Evolutionary conservation across 2,113 vertebrate species (phyloP).

Genomic region (Nannobrachium achirus): DNA sequence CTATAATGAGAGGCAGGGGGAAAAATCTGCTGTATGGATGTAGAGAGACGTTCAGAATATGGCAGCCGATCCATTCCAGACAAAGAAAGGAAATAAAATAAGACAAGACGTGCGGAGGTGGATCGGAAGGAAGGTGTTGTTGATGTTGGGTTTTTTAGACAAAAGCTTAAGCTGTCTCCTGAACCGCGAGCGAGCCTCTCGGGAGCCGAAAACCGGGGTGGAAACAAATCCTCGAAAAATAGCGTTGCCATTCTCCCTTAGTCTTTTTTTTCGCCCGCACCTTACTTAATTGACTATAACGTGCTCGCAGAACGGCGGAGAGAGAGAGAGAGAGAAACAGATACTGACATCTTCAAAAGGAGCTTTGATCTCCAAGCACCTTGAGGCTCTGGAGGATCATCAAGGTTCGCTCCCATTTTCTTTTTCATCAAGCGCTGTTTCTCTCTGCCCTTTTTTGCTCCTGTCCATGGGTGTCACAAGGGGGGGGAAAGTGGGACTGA

Average conservation of each 20-base stretch:
- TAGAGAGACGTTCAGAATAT: too few species aligned
- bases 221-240: conserved; percentile 11
- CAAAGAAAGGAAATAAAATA: not conserved
- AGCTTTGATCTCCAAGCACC: conserved; percentile 60
- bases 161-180: conserved; percentile 1
- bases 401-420: conserved; percentile 55
- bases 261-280: conserved; percentile 6
- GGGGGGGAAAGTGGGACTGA: too few species aligned
- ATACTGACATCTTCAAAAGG: conserved; percentile 60
- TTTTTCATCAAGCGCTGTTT: conserved; percentile 45
- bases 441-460: conserved; percentile 25
- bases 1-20: too few species aligned
- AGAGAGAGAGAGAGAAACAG: conserved; percentile 12
- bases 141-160: not conserved
- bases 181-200: not conserved
- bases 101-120: not conserved
- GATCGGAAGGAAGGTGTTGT: not conserved
- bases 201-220: not conserved
- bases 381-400: conserved; percentile 62
- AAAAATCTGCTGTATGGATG: too few species aligned
- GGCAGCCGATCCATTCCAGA: too few species aligned
- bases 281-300: conserved; percentile 46
- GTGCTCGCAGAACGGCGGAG: not conserved
- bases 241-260: conserved; percentile 17
- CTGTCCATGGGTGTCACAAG: too few species aligned